Conservation (phyloP, 2,888 invertebrate genomes). For the Hydropsyche betteni region DNA sequence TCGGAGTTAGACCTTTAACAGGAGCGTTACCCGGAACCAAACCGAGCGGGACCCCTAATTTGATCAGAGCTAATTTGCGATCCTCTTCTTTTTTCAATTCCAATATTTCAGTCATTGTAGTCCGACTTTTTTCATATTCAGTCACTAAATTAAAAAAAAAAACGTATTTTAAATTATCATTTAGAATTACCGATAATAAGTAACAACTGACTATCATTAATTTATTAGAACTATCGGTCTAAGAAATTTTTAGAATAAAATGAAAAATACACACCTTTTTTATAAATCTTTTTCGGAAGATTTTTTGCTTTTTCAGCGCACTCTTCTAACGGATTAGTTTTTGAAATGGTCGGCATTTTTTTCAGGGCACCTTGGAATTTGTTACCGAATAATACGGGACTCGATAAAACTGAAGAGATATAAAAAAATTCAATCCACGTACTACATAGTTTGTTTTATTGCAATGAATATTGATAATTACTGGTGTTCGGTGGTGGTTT, state of each 20-base stretch:
- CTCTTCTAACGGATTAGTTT: conserved; percentile 56
- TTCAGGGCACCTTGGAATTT: conserved; percentile 53
- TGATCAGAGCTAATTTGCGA: conserved; percentile 63
- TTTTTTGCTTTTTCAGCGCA: conserved; percentile 54
- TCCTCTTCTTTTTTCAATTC: conserved; percentile 58
- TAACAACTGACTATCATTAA: too few species aligned
- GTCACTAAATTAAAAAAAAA: not conserved
- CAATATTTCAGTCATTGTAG: conserved; percentile 59
- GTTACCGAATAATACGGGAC: conserved; percentile 62
- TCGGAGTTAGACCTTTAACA: conserved; percentile 53
- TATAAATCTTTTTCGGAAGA: conserved; percentile 34
- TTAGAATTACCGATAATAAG: too few species aligned
- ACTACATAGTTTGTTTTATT: not conserved
- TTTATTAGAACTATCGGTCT: too few species aligned
- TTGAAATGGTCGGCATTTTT: conserved; percentile 57
- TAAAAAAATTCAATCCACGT: conserved; percentile 3
- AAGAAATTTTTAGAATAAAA: not conserved
- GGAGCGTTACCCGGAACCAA: conserved; percentile 57
- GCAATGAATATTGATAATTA: not conserved
- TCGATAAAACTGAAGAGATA: conserved; percentile 54
- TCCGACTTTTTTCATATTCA: conserved; percentile 33
- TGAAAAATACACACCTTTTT: conserved; percentile 37
- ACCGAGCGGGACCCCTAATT: conserved; percentile 63
- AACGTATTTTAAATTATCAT: not conserved
- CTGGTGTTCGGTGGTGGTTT: conserved; percentile 5